A percentile compares a stretch with the other conserved stretches of the same genome.
Conservation (phyloP, 2,113 vertebrate genomes). For the Cyphotilapia sp. region DNA sequence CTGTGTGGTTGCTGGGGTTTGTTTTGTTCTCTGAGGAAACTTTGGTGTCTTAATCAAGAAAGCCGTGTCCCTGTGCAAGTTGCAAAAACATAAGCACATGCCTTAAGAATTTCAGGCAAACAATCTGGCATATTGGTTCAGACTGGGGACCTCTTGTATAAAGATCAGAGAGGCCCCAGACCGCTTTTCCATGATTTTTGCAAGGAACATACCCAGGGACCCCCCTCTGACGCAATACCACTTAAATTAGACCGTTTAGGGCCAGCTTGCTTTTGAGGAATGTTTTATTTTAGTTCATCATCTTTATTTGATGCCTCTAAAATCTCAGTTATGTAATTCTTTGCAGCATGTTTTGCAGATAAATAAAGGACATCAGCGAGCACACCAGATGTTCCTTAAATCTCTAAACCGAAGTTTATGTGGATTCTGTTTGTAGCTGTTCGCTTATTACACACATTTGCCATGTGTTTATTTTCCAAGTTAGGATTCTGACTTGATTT, state of each 20-base stretch:
- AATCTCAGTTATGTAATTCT: background rate
- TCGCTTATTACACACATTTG: background rate
- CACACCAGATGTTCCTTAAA: slow-evolving; percentile 38
- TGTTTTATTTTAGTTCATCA: background rate
- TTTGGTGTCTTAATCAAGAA: slow-evolving; percentile 34
- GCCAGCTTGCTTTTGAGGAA: slow-evolving; percentile 49
- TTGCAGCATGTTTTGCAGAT: background rate
- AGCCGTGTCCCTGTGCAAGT: slow-evolving; percentile 18
- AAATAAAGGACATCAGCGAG: background rate
- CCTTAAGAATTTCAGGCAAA: slow-evolving; percentile 63
- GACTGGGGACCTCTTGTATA: slow-evolving; percentile 37
- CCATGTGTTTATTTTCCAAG: slow-evolving; percentile 8
- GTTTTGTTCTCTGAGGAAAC: background rate
- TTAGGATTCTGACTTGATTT: background rate
- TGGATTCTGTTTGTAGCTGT: slow-evolving; percentile 4
- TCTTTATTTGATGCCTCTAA: background rate
- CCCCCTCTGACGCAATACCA: slow-evolving; percentile 51
- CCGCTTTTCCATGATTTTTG: slow-evolving; percentile 33
- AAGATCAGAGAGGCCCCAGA: slow-evolving; percentile 10
- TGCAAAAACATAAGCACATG: slow-evolving; percentile 58
- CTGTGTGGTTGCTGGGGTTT: slow-evolving; percentile 32
- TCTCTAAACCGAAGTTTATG: slow-evolving; percentile 12
- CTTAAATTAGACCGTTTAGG: background rate
- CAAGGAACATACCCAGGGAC: slow-evolving; percentile 46
- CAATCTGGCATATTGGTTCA: slow-evolving; percentile 41